Percentiles rank a stretch among this genome's conserved stretches.
Conservation (phyloP, 2,797 vertebrate species). For the Poliocrania exsul region DNA sequence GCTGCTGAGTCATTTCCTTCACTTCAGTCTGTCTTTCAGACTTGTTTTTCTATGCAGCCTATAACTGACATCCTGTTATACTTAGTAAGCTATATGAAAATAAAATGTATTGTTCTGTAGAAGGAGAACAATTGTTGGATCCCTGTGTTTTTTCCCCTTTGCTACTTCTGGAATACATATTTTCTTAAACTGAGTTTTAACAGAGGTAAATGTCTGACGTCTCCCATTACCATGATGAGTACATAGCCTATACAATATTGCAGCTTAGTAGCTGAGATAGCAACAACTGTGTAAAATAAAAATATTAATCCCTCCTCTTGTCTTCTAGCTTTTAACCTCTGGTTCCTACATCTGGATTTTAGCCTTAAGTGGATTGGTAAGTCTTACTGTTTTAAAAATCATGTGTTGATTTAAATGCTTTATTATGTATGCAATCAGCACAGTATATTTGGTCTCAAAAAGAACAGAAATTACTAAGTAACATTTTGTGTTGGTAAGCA, state of each 20-base stretch:
- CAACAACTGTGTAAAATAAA: background rate
- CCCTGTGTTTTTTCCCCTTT: slow-evolving; percentile 10
- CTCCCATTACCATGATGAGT: background rate
- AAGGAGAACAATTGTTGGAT: slow-evolving; percentile 6
- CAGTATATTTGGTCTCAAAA: background rate
- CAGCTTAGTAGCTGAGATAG: background rate
- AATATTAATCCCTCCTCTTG: slow-evolving; percentile 39
- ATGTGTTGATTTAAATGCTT: background rate
- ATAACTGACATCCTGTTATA: slow-evolving; percentile 67
- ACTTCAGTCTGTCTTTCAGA: slow-evolving; percentile 32
- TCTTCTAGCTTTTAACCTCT: slow-evolving; percentile 91
- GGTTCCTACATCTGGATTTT: slow-evolving; percentile 94
- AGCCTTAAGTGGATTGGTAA: slow-evolving; percentile 94
- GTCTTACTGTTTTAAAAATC: slow-evolving; percentile 62
- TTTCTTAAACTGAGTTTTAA: background rate
- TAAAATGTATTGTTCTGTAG: slow-evolving; percentile 41
- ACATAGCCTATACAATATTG: background rate
- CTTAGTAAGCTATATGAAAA: slow-evolving; percentile 38
- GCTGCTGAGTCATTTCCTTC: slow-evolving; percentile 66
- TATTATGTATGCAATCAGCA: background rate
- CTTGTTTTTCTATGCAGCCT: slow-evolving; percentile 59
- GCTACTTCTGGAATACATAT: background rate
- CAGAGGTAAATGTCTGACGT: background rate
- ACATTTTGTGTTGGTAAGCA: background rate
- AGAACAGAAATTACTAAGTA: background rate